Conservation (phyloP, 2,797 vertebrate genomes). For the Cyclura pinguis region DNA sequence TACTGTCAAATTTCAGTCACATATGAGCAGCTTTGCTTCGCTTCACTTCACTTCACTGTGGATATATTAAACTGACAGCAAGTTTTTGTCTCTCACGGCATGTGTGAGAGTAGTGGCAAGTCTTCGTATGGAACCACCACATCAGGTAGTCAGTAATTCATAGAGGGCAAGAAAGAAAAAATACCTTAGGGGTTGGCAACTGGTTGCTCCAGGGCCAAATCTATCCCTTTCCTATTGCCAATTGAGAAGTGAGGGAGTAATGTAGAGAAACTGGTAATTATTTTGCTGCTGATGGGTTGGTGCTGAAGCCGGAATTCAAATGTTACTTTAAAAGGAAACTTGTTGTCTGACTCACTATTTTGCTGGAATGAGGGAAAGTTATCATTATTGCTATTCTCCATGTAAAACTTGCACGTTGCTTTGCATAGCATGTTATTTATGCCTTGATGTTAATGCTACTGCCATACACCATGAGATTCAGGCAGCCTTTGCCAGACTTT, state of each 20-base stretch:
- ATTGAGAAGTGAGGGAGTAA: not conserved
- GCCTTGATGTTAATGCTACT: not conserved
- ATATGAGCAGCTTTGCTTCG: constrained; percentile 1
- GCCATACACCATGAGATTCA: not conserved
- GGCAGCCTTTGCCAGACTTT: no score
- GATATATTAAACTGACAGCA: constrained; percentile 14
- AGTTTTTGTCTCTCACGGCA: constrained; percentile 11
- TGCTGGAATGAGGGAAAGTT: no score
- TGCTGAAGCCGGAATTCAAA: not conserved
- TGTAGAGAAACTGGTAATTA: not conserved
- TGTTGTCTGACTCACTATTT: no score
- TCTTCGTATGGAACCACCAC: not conserved
- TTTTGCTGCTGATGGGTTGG: not conserved
- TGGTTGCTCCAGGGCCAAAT: not conserved
- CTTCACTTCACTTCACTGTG: not conserved
- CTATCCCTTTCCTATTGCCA: not conserved
- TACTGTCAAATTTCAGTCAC: constrained; percentile 16
- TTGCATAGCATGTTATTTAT: not conserved
- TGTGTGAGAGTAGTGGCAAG: not conserved
- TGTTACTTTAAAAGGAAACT: no score
- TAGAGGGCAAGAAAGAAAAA: not conserved
- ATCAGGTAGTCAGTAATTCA: not conserved
- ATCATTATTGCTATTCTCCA: no score
- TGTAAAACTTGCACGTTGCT: no score
- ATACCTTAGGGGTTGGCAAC: not conserved